phyloP scores from a whole-genome alignment of 1,140 invertebrate species.

The Solen grandis region DNA sequence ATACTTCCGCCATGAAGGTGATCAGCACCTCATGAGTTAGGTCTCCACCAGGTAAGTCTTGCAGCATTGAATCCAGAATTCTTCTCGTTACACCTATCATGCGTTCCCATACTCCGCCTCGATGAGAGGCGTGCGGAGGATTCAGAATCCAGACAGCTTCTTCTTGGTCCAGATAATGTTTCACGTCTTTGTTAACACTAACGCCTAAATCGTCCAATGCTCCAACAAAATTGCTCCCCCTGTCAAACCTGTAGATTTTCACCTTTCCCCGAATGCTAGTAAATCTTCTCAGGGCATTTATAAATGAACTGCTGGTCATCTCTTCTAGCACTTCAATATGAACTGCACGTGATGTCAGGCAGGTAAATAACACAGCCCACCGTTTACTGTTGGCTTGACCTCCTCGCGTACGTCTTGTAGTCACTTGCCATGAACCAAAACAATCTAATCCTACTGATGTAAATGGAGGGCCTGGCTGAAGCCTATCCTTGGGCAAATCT shows the following conservation, averaged over 20 bases:
- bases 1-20: slow-evolving; percentile 57
- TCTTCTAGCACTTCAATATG: slow-evolving; percentile 40
- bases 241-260: background rate
- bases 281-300: slow-evolving; percentile 20
- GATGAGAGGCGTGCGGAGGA: slow-evolving; percentile 54
- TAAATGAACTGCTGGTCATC: background rate
- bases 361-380: slow-evolving; percentile 45
- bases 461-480: background rate
- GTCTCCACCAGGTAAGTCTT: slow-evolving; percentile 14
- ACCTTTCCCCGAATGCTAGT: background rate
- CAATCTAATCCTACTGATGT: slow-evolving; percentile 10
- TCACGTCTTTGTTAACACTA: background rate
- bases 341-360: slow-evolving; percentile 22
- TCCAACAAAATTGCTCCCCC: slow-evolving; percentile 26
- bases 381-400: slow-evolving; percentile 11
- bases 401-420: background rate
- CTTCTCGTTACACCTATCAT: slow-evolving; percentile 51
- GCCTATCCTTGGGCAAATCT: background rate
- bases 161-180: background rate
- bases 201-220: background rate
- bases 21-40: slow-evolving; percentile 55
- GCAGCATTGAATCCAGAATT: slow-evolving; percentile 55
- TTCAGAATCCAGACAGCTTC: slow-evolving; percentile 38
- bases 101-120: slow-evolving; percentile 61
- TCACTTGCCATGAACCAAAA: slow-evolving; percentile 7